Conservation (phyloP, 2,888 invertebrate genomes). For the Nemoura dubitans region DNA sequence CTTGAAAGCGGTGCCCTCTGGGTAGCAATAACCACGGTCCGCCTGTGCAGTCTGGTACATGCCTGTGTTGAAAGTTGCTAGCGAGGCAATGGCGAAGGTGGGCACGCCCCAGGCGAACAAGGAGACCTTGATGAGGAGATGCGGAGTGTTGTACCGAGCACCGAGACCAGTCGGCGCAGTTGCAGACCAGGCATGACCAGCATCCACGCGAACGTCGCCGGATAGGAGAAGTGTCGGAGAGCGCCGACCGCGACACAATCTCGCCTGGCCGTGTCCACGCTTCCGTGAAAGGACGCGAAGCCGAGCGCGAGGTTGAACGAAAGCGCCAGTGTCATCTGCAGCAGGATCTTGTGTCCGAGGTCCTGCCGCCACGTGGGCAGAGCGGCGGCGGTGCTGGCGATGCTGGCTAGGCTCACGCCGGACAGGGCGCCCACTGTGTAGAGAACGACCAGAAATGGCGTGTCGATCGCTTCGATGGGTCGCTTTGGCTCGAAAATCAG, state of each 20-base stretch:
- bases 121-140: not conserved
- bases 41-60: not conserved
- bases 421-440: not conserved
- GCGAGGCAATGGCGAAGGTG: not conserved
- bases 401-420: not conserved
- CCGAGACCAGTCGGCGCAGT: not conserved
- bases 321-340: not conserved
- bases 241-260: not conserved
- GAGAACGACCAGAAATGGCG: not conserved
- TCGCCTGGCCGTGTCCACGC: not conserved
- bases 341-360: not conserved
- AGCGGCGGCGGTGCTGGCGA: not conserved
- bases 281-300: not conserved
- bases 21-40: not conserved
- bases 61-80: not conserved
- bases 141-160: not conserved
- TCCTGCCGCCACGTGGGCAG: not conserved
- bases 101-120: not conserved
- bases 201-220: constrained; percentile 7
- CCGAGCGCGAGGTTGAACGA: not conserved
- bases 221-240: not conserved
- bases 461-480: no score
- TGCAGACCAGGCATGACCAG: not conserved
- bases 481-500: no score
- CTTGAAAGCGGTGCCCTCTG: not conserved